Conservation (phyloP, 2,888 invertebrate species). For the Stenichneumon culpator region DNA sequence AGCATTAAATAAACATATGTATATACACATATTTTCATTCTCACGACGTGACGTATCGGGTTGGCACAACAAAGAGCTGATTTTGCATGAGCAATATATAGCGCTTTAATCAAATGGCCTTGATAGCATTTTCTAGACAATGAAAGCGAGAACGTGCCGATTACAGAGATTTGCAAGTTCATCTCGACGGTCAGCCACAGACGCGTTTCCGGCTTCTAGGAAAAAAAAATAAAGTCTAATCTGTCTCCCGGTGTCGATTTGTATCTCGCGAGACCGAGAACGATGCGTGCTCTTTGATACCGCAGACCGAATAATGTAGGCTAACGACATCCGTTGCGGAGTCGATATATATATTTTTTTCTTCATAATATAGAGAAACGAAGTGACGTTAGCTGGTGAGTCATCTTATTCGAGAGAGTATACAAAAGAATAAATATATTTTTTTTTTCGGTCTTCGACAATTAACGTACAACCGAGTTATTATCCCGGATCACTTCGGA, state of each 20-base stretch:
- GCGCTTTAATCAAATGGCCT: too few relatives aligned
- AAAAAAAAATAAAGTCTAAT: background rate
- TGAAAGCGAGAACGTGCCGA: slow-evolving; percentile 5
- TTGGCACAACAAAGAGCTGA: slow-evolving; percentile 4
- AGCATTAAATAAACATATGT: background rate
- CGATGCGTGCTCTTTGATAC: background rate
- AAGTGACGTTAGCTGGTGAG: too few relatives aligned
- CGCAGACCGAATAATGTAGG: background rate
- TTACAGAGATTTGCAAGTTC: slow-evolving; percentile 27
- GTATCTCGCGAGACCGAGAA: background rate
- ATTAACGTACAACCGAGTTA: background rate
- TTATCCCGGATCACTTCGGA: background rate
- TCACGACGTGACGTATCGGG: background rate
- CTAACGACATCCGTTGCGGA: background rate
- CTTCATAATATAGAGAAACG: too few relatives aligned
- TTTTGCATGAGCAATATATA: background rate
- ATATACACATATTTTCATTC: background rate
- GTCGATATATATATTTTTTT: too few relatives aligned
- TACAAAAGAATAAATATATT: background rate
- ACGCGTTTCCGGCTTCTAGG: background rate
- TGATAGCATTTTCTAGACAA: too few relatives aligned
- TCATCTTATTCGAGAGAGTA: background rate
- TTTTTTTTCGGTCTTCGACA: background rate
- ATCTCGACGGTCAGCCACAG: background rate
- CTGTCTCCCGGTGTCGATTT: background rate